phyloP scores from a whole-genome alignment of 2,888 invertebrate species.

The Eupsilia transversa region DNA sequence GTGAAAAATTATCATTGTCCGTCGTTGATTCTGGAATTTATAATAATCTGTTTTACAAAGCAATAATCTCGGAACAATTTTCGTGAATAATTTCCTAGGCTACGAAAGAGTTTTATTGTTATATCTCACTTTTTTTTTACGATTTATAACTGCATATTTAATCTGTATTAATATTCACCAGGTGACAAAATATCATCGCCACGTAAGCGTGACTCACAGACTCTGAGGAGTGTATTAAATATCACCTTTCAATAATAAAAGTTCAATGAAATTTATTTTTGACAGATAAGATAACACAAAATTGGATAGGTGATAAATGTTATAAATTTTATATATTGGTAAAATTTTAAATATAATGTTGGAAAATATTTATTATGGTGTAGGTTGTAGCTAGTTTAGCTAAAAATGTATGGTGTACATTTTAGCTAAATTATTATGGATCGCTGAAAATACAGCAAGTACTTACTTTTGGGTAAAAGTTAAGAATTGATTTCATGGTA shows the following conservation, averaged over 20 bases:
- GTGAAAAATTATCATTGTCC: no score
- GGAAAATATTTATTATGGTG: no score
- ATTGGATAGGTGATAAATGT: background rate
- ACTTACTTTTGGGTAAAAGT: conserved; percentile 9
- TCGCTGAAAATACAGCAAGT: background rate
- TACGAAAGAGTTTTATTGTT: background rate
- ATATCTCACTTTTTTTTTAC: background rate
- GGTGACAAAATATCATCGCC: background rate
- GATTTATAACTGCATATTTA: no score
- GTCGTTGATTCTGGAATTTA: no score
- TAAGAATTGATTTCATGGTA: conserved; percentile 39
- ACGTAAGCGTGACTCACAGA: background rate
- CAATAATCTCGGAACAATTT: no score
- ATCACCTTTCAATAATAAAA: background rate
- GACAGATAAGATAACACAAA: background rate
- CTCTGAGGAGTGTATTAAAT: no score
- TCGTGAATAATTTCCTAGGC: no score
- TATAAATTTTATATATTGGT: no score
- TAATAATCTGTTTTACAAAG: no score
- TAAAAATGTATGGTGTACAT: no score
- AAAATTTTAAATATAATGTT: no score
- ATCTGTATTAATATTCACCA: background rate
- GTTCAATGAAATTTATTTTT: background rate
- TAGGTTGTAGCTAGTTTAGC: no score
- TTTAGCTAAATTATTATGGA: background rate